A percentile compares a stretch with the other conserved stretches of the same genome.
These are phyloP conservation scores for Myoxocephalus aenaeus DNA, from an alignment of 2,797 vertebrate genomes.

Conservation along the genomic window DNA sequence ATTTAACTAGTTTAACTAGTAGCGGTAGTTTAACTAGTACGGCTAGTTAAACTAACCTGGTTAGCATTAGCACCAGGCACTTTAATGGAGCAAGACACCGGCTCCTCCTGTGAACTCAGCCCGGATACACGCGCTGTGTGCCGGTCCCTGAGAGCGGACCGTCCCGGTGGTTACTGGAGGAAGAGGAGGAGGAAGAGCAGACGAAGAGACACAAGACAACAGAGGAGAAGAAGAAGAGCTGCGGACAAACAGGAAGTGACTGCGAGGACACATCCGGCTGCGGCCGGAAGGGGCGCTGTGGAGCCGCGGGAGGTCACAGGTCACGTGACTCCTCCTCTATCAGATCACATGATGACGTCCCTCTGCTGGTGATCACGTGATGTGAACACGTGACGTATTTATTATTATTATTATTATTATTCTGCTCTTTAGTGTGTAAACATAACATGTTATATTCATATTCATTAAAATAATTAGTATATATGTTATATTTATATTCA, in stretches of 20 bases:
- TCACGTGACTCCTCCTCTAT: not conserved
- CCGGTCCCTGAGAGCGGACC: conserved; percentile 7
- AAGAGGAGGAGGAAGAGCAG: not conserved
- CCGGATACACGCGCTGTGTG: not conserved
- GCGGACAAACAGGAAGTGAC: conserved; percentile 84
- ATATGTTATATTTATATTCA: no score
- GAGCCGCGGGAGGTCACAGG: conserved; percentile 45
- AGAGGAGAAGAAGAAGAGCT: conserved; percentile 33
- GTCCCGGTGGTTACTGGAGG: not conserved
- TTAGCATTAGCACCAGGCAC: no score
- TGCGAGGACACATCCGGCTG: conserved; percentile 72
- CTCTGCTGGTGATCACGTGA: no score
- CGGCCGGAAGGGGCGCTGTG: conserved; percentile 73
- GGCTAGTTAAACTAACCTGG: no score
- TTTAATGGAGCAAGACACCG: conserved; percentile 35
- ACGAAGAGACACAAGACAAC: not conserved
- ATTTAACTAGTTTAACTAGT: no score
- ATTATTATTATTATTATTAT: no score
- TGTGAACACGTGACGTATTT: no score
- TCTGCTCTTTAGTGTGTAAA: no score
- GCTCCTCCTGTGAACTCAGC: conserved; percentile 27
- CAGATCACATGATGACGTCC: no score
- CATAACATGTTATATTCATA: no score
- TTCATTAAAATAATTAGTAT: no score
- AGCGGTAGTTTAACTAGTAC: no score